phyloP scores from a whole-genome alignment of 2,113 vertebrate species.

The Talpa occidentalis region DNA sequence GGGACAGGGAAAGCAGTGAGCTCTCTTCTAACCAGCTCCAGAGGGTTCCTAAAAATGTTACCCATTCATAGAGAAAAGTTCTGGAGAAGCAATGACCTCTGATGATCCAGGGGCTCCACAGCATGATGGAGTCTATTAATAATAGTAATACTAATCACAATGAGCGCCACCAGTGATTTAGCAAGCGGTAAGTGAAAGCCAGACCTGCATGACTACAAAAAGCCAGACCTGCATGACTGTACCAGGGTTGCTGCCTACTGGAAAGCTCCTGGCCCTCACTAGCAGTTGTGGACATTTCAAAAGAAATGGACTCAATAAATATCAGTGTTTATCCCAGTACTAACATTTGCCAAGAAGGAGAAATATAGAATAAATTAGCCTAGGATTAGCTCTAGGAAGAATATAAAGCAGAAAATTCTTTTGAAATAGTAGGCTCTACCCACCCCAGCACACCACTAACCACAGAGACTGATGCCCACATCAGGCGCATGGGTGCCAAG shows the following conservation, averaged over 20 bases:
- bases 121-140: not conserved
- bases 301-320: not conserved
- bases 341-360: slow-evolving; percentile 19
- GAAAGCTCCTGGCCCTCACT: not conserved
- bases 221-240: not conserved
- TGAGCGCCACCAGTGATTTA: not conserved
- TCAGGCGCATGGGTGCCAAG: not conserved
- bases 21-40: not conserved
- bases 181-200: not conserved
- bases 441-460: not conserved
- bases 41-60: not conserved
- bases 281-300: not conserved
- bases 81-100: not conserved
- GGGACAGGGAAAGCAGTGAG: not conserved
- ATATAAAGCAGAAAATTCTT: not conserved
- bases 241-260: not conserved
- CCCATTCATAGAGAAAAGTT: not conserved
- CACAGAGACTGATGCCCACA: not conserved
- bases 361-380: not conserved
- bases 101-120: not conserved
- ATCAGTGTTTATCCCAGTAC: not conserved
- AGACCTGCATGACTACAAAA: not conserved
- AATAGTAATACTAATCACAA: not conserved
- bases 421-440: not conserved
- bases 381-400: not conserved